A percentile compares a stretch with the other conserved stretches of the same genome.
These are phyloP conservation scores for Lordiphosa clarofinis DNA, from an alignment of 1,140 invertebrate genomes.

Conservation along the genomic window DNA sequence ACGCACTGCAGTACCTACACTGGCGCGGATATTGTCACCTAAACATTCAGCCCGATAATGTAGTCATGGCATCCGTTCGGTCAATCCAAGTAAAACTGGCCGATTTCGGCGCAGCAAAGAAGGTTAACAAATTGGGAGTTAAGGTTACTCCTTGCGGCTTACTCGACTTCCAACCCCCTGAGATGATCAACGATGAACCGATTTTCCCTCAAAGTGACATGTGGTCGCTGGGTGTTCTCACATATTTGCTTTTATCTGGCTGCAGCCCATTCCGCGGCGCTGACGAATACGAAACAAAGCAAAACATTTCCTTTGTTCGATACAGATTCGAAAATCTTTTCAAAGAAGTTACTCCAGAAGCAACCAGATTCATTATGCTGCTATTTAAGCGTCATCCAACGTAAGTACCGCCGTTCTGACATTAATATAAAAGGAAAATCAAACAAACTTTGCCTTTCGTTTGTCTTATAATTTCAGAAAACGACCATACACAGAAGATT, in stretches of 20 bases:
- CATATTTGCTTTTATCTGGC: slow-evolving; percentile 97
- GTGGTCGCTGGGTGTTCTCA: slow-evolving; percentile 96
- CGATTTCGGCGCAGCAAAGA: slow-evolving; percentile 92
- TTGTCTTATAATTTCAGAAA: slow-evolving; percentile 84
- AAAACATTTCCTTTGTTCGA: slow-evolving; percentile 95
- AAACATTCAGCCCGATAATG: slow-evolving; percentile 96
- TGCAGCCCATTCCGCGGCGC: slow-evolving; percentile 93
- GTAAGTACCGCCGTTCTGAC: slow-evolving; percentile 81
- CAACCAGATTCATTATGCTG: slow-evolving; percentile 95
- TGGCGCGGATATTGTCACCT: slow-evolving; percentile 95
- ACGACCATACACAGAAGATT: slow-evolving; percentile 95
- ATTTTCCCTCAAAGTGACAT: slow-evolving; percentile 95
- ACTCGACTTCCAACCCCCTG: slow-evolving; percentile 87
- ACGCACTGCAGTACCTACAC: slow-evolving; percentile 94
- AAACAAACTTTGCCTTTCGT: background rate
- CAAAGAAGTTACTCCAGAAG: slow-evolving; percentile 96
- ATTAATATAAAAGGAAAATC: background rate
- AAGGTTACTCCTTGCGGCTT: slow-evolving; percentile 84
- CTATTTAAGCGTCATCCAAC: slow-evolving; percentile 95
- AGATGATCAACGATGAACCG: slow-evolving; percentile 92
- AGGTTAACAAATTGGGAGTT: slow-evolving; percentile 89
- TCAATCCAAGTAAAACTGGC: slow-evolving; percentile 94
- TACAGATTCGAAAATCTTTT: slow-evolving; percentile 97
- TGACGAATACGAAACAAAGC: slow-evolving; percentile 90
- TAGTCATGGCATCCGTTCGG: slow-evolving; percentile 94